These are phyloP conservation scores for Ashinkailepas kermadecensis DNA, from an alignment of 2,888 invertebrate genomes.

Conservation along the genomic window DNA sequence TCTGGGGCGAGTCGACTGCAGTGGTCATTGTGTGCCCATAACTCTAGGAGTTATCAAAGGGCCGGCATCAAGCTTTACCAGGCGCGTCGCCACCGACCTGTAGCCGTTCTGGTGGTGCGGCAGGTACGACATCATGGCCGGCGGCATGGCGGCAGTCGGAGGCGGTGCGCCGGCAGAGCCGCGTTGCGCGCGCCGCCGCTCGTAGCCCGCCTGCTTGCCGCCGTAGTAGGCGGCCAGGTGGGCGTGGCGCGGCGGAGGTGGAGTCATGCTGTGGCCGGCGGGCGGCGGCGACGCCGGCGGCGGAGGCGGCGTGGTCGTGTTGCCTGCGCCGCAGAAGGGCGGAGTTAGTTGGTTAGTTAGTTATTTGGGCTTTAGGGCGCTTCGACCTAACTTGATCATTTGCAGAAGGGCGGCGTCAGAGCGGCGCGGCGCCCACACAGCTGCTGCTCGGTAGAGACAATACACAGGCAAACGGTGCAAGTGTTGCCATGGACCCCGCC, in stretches of 20 bases:
- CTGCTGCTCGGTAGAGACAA: too few relatives aligned
- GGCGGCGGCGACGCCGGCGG: neutral
- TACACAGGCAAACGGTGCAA: too few relatives aligned
- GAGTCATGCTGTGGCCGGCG: slow-evolving; percentile 6
- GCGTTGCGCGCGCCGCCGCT: neutral
- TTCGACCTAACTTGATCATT: too few relatives aligned
- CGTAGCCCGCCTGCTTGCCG: slow-evolving; percentile 1
- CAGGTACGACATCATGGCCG: slow-evolving; percentile 3
- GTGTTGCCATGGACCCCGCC: too few relatives aligned
- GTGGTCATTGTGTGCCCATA: too few relatives aligned
- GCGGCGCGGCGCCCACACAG: too few relatives aligned
- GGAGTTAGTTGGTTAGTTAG: too few relatives aligned
- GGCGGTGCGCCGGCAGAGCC: neutral
- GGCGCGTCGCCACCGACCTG: neutral
- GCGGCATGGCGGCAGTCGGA: neutral
- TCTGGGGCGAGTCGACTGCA: too few relatives aligned
- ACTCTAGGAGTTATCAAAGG: too few relatives aligned
- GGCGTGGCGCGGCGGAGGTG: slow-evolving; percentile 1
- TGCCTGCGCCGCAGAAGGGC: neutral
- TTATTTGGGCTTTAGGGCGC: too few relatives aligned
- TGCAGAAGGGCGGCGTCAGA: too few relatives aligned
- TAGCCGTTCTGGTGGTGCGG: slow-evolving; percentile 11
- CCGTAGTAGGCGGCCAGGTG: slow-evolving; percentile 14
- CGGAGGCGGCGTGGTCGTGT: slow-evolving; percentile 11
- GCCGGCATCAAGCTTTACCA: too few relatives aligned